phyloP scores from a whole-genome alignment of 2,113 vertebrate genomes.

The Boleophthalmus pectinirostris region DNA sequence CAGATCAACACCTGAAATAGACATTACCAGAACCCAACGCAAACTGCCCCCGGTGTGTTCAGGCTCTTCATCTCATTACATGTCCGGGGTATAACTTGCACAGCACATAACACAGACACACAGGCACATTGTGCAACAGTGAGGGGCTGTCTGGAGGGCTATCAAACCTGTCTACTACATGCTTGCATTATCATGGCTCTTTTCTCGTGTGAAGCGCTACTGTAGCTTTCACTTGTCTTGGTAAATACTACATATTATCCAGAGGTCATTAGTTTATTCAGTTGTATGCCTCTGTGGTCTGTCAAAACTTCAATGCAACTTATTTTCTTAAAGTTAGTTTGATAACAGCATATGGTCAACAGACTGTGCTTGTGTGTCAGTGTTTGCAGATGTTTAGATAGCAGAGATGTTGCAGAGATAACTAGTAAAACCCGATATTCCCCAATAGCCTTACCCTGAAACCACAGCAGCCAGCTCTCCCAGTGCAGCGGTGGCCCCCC shows the following conservation, averaged over 20 bases:
- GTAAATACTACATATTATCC: slow-evolving; percentile 38
- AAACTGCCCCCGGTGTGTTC: slow-evolving; percentile 48
- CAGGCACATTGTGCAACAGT: slow-evolving; percentile 51
- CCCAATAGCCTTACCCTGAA: slow-evolving; percentile 57
- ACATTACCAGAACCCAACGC: slow-evolving; percentile 66
- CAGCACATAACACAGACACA: slow-evolving; percentile 40
- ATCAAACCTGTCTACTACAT: slow-evolving; percentile 38
- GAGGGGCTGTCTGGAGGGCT: slow-evolving; percentile 28
- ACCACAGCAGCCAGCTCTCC: slow-evolving; percentile 46
- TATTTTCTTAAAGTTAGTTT: slow-evolving; percentile 68
- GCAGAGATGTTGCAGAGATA: slow-evolving; percentile 66
- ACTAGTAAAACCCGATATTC: slow-evolving; percentile 69
- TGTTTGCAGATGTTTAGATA: slow-evolving; percentile 64
- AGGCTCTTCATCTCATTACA: slow-evolving; percentile 63
- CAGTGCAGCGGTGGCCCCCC: slow-evolving; percentile 35
- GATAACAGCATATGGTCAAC: slow-evolving; percentile 65
- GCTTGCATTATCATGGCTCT: slow-evolving; percentile 41
- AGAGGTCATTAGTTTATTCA: slow-evolving; percentile 22
- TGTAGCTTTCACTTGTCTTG: slow-evolving; percentile 15
- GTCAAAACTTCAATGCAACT: slow-evolving; percentile 40
- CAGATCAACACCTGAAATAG: slow-evolving; percentile 73
- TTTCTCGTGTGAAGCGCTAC: slow-evolving; percentile 24
- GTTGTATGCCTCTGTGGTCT: slow-evolving; percentile 40
- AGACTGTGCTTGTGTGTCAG: slow-evolving; percentile 59
- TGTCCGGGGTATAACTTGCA: slow-evolving; percentile 51